These are phyloP conservation scores for Heliconius congener DNA, from an alignment of 1,140 invertebrate species.

Conservation along the genomic window DNA sequence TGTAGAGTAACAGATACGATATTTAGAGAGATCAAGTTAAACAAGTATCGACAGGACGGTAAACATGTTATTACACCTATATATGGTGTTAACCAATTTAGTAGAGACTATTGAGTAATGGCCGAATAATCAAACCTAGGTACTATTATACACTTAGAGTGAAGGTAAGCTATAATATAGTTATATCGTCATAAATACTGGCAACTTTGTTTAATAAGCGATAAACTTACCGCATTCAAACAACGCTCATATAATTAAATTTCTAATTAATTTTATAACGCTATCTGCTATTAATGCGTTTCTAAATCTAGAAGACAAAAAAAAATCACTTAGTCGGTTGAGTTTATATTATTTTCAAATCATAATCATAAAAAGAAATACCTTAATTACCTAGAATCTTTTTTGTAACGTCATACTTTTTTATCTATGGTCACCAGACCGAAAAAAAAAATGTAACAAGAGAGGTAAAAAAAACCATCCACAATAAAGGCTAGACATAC, in stretches of 20 bases:
- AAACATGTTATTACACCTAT: neutral
- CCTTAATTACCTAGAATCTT: neutral
- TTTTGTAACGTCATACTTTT: neutral
- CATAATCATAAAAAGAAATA: neutral
- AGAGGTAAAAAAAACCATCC: neutral
- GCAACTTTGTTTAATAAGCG: too few species aligned
- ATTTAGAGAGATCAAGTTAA: constrained; percentile 11
- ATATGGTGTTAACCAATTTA: neutral
- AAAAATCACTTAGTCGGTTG: too few species aligned
- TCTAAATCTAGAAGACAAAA: too few species aligned
- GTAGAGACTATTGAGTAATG: neutral
- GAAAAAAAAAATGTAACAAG: neutral
- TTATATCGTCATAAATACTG: too few species aligned
- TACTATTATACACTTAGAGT: neutral
- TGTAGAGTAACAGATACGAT: neutral
- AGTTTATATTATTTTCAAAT: too few species aligned
- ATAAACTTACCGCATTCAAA: too few species aligned
- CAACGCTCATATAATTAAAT: too few species aligned
- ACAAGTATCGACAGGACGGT: neutral
- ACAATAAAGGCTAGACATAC: constrained; percentile 27
- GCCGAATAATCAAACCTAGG: neutral
- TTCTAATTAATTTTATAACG: too few species aligned
- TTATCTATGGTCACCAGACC: neutral
- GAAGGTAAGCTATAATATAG: neutral
- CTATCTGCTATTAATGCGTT: too few species aligned